These are phyloP conservation scores for Colletes latitarsis DNA, from an alignment of 1,140 invertebrate genomes.

Conservation along the genomic window DNA sequence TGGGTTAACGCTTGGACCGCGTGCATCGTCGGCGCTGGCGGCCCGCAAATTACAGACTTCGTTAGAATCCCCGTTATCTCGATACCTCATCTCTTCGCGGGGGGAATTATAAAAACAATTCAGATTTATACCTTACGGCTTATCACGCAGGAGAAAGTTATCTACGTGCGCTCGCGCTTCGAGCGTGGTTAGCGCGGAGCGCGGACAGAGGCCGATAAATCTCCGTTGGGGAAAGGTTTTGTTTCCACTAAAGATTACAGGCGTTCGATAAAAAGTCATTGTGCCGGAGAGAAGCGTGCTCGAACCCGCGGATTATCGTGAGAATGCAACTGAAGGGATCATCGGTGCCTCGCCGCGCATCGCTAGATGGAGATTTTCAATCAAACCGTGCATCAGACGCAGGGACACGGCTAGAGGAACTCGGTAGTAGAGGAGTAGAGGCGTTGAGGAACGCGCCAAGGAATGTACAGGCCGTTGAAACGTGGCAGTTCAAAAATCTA, in stretches of 20 bases:
- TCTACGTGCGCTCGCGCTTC: slow-evolving; percentile 61
- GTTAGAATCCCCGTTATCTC: slow-evolving; percentile 73
- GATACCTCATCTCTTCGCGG: slow-evolving; percentile 66
- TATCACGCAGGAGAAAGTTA: slow-evolving; percentile 72
- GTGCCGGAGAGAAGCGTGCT: slow-evolving; percentile 28
- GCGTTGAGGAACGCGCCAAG: not conserved
- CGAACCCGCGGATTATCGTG: slow-evolving; percentile 35
- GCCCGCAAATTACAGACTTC: slow-evolving; percentile 72
- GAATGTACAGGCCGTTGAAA: not conserved
- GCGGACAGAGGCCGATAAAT: slow-evolving; percentile 58
- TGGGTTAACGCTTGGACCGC: slow-evolving; percentile 34
- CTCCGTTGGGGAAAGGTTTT: slow-evolving; percentile 58
- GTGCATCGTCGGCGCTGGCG: slow-evolving; percentile 49
- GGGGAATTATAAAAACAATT: slow-evolving; percentile 74
- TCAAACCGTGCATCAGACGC: not conserved
- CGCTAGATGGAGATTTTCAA: not conserved
- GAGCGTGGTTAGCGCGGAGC: slow-evolving; percentile 32
- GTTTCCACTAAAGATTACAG: slow-evolving; percentile 63
- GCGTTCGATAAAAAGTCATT: slow-evolving; percentile 63
- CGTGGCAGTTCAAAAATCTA: no score
- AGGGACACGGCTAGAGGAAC: no score
- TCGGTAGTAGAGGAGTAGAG: no score
- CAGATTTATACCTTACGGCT: slow-evolving; percentile 74
- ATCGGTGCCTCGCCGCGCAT: no score
- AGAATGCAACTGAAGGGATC: slow-evolving; percentile 43